These are phyloP conservation scores for Pseudomyrmex pallidus DNA, from an alignment of 1,140 invertebrate genomes.

Conservation along the genomic window DNA sequence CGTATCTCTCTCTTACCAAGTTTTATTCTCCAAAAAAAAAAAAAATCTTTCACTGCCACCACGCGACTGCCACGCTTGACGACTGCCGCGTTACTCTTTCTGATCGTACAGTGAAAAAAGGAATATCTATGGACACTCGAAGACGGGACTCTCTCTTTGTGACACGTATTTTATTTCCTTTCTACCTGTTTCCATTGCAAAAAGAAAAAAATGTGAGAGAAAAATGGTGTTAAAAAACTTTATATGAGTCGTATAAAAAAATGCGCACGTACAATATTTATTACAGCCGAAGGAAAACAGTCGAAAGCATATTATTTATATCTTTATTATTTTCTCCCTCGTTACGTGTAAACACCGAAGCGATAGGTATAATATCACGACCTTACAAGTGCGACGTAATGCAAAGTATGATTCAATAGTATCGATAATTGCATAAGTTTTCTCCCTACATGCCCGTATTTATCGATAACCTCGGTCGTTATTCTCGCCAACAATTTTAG, in stretches of 20 bases:
- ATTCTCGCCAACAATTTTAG: no score
- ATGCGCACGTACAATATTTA: background rate
- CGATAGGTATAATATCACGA: conserved; percentile 62
- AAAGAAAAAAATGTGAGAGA: background rate
- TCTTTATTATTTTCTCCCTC: conserved; percentile 46
- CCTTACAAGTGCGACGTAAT: conserved; percentile 38
- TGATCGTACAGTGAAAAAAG: background rate
- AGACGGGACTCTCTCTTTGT: background rate
- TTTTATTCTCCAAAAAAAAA: background rate
- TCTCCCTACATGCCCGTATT: background rate
- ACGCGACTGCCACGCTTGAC: conserved; percentile 1
- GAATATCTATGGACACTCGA: conserved; percentile 1
- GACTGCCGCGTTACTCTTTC: conserved; percentile 18
- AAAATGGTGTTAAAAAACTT: conserved; percentile 6
- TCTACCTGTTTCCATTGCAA: conserved; percentile 5
- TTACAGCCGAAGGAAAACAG: conserved; percentile 4
- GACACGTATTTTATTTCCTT: conserved; percentile 8
- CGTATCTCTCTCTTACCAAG: conserved; percentile 20
- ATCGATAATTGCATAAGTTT: conserved; percentile 72
- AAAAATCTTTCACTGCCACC: conserved; percentile 33
- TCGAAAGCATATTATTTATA: conserved; percentile 41
- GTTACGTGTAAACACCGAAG: conserved; percentile 31
- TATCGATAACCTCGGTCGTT: no score
- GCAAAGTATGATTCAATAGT: conserved; percentile 68
- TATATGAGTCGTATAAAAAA: conserved; percentile 11